Evolutionary conservation across 2,797 vertebrate species (phyloP).

Genomic region (Halcyon smyrnensis): DNA sequence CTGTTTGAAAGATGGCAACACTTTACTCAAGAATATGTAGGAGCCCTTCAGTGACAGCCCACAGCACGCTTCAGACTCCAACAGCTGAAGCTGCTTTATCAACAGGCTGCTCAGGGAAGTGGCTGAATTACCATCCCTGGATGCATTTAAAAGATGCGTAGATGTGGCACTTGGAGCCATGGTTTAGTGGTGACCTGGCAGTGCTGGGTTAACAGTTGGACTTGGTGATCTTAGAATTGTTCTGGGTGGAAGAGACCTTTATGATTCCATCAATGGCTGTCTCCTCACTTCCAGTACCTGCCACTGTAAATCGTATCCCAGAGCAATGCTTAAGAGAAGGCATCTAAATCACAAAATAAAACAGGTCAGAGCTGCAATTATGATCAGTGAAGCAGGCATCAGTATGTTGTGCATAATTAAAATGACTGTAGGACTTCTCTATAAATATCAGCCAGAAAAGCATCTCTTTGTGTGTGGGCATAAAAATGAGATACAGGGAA

Average conservation of each 20-base stretch:
- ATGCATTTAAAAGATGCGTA: not conserved
- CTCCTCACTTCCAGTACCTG: not conserved
- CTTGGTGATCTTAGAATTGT: not conserved
- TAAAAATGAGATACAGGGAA: slow-evolving; percentile 58
- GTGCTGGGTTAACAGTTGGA: not conserved
- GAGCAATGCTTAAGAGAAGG: slow-evolving; percentile 52
- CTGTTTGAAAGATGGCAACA: not conserved
- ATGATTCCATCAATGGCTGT: not conserved
- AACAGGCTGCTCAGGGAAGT: not conserved
- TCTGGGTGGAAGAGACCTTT: too few species aligned
- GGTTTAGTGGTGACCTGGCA: not conserved
- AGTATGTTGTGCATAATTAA: slow-evolving; percentile 68
- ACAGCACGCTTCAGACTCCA: not conserved
- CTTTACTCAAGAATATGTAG: not conserved
- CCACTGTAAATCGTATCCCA: slow-evolving; percentile 54
- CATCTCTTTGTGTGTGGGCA: slow-evolving; percentile 57
- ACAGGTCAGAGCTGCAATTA: slow-evolving; percentile 69
- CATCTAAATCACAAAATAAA: slow-evolving; percentile 76
- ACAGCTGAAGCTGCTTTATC: not conserved
- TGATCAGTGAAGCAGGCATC: slow-evolving; percentile 73
- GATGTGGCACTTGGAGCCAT: not conserved
- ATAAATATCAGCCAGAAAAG: slow-evolving; percentile 67
- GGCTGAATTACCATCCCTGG: not conserved
- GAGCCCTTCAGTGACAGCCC: not conserved
- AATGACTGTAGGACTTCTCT: slow-evolving; percentile 69